Percentiles rank a stretch among this genome's conserved stretches.
Evolutionary conservation across 2,113 vertebrate species (phyloP).

Genomic region (Colinus virginianus): DNA sequence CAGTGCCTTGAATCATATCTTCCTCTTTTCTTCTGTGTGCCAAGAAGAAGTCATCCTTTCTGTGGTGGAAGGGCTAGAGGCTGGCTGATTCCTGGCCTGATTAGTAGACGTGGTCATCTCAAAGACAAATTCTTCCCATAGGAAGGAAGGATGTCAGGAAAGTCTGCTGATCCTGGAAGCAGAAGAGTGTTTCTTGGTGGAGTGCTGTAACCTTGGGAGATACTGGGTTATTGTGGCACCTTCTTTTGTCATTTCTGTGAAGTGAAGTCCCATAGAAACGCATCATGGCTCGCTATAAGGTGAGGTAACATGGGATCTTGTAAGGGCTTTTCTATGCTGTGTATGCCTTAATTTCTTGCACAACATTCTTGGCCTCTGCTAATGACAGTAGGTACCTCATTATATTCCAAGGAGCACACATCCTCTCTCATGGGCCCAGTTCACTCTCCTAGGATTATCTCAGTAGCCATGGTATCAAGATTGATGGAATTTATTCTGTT

Average conservation of each 20-base stretch:
- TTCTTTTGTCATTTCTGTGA: neutral
- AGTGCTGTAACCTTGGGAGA: neutral
- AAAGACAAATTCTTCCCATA: neutral
- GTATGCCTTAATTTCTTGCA: neutral
- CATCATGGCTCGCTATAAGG: neutral
- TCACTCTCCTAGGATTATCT: neutral
- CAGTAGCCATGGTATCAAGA: neutral
- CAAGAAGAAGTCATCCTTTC: neutral
- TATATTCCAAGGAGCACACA: neutral
- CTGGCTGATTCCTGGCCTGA: neutral
- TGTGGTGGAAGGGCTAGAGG: neutral
- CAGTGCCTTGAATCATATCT: neutral
- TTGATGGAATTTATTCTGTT: neutral
- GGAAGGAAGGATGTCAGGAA: neutral
- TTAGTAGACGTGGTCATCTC: neutral
- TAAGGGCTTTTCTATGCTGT: neutral
- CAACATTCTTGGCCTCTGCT: neutral
- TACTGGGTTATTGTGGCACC: neutral
- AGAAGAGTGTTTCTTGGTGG: neutral
- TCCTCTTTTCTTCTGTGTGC: neutral
- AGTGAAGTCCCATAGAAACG: neutral
- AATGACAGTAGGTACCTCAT: accelerated
- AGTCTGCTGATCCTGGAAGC: neutral
- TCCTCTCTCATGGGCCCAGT: neutral
- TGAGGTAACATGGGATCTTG: neutral